These are phyloP conservation scores for Galago senegalensis DNA, from an alignment of 2,797 vertebrate species.

Conservation along the genomic window DNA sequence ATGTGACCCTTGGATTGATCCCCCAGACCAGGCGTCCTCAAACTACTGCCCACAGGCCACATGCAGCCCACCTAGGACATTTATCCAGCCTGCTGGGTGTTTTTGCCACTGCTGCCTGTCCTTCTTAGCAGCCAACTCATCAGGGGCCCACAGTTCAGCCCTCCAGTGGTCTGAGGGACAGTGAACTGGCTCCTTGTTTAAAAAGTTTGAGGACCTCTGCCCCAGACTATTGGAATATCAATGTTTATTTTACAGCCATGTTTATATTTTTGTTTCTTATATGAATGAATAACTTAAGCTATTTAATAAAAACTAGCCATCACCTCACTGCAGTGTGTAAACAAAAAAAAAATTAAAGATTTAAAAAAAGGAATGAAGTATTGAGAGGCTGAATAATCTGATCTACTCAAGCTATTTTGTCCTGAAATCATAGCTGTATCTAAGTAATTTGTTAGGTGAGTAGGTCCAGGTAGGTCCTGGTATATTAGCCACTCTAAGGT, in stretches of 20 bases:
- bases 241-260: neutral
- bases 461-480: neutral
- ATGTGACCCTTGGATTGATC: neutral
- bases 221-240: neutral
- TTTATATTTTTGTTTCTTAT: constrained; percentile 72
- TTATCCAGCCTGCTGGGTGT: no score
- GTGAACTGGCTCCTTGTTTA: no score
- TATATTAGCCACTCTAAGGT: neutral
- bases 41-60: no score
- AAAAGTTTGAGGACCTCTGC: no score
- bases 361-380: neutral
- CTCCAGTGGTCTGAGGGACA: no score
- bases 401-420: neutral
- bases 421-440: neutral
- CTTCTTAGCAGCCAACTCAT: no score
- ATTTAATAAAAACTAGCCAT: constrained; percentile 74
- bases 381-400: neutral
- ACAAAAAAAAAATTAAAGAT: neutral
- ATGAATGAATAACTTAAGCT: constrained; percentile 65
- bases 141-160: no score
- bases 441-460: neutral
- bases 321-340: constrained; percentile 50
- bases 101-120: no score
- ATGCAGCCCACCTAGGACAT: no score
- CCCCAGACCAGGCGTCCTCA: neutral